Percentiles rank a stretch among this genome's conserved stretches.
phyloP scores from a whole-genome alignment of 2,797 vertebrate species.

The Myotis planiceps region DNA sequence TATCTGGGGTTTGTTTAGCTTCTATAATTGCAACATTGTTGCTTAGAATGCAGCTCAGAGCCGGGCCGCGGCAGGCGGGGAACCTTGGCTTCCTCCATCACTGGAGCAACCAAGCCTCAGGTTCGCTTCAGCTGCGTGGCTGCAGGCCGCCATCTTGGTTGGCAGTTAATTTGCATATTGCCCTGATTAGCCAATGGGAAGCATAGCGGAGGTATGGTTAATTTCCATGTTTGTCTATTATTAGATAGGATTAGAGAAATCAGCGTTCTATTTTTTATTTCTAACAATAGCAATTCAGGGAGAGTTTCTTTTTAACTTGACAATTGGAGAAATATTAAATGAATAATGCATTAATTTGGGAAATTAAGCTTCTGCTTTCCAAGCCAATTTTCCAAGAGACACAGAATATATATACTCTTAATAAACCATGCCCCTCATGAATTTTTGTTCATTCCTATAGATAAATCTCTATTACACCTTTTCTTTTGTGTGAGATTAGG shows the following conservation, averaged over 20 bases:
- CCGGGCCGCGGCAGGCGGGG: too few species aligned
- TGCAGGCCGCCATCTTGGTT: too few species aligned
- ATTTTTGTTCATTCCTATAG: not conserved
- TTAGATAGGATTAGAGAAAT: not conserved
- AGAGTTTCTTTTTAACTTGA: not conserved
- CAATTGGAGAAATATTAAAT: not conserved
- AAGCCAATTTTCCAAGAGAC: not conserved
- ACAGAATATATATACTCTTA: not conserved
- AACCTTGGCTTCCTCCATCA: too few species aligned
- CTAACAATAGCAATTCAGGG: not conserved
- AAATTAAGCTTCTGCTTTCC: not conserved
- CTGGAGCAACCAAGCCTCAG: too few species aligned
- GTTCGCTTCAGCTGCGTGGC: too few species aligned
- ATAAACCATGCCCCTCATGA: not conserved
- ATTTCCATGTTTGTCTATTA: too few species aligned
- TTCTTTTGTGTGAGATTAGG: not conserved
- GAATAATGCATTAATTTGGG: not conserved
- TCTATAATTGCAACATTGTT: too few species aligned
- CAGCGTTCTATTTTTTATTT: conserved; percentile 3
- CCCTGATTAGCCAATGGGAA: too few species aligned
- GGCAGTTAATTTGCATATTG: too few species aligned
- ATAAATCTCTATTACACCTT: not conserved
- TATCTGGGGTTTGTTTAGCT: too few species aligned
- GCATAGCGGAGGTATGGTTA: too few species aligned
- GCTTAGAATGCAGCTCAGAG: too few species aligned